These are phyloP conservation scores for Myotis vivesi DNA, from an alignment of 2,797 vertebrate species.

Conservation along the genomic window DNA sequence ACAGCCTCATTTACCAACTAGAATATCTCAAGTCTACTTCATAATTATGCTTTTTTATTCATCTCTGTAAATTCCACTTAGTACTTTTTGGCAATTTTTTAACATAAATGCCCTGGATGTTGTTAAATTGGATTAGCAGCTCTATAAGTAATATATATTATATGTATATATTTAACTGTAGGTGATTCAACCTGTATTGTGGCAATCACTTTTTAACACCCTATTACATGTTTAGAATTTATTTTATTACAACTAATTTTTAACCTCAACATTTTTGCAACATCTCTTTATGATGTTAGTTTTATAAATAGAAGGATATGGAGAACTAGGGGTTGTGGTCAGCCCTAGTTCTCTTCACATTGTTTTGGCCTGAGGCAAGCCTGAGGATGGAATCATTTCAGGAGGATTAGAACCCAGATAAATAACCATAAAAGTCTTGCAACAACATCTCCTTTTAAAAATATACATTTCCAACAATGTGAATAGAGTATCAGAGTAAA, in stretches of 20 bases:
- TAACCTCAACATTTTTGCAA: conserved; percentile 64
- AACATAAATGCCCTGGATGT: conserved; percentile 77
- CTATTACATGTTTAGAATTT: conserved; percentile 69
- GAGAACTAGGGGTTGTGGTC: background rate
- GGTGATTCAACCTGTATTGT: conserved; percentile 70
- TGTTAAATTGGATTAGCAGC: conserved; percentile 81
- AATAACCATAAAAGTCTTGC: conserved; percentile 70
- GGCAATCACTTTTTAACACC: conserved; percentile 64
- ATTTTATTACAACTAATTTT: conserved; percentile 74
- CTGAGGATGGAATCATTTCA: conserved; percentile 67
- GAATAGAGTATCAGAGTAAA: conserved; percentile 56
- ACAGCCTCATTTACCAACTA: conserved; percentile 83
- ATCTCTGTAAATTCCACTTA: conserved; percentile 84
- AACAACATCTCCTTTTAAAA: conserved; percentile 56
- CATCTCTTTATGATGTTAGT: conserved; percentile 61
- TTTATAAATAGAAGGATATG: conserved; percentile 70
- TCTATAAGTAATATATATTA: conserved; percentile 78
- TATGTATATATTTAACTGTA: conserved; percentile 75
- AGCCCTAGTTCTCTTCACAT: conserved; percentile 43
- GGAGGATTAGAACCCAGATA: conserved; percentile 64
- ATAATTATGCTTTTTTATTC: conserved; percentile 85
- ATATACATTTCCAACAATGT: conserved; percentile 56
- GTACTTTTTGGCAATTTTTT: conserved; percentile 81
- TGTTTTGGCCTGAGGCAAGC: conserved; percentile 65
- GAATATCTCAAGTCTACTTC: conserved; percentile 81